Conservation (phyloP, 2,888 invertebrate genomes). For the Harpalus rufipes region DNA sequence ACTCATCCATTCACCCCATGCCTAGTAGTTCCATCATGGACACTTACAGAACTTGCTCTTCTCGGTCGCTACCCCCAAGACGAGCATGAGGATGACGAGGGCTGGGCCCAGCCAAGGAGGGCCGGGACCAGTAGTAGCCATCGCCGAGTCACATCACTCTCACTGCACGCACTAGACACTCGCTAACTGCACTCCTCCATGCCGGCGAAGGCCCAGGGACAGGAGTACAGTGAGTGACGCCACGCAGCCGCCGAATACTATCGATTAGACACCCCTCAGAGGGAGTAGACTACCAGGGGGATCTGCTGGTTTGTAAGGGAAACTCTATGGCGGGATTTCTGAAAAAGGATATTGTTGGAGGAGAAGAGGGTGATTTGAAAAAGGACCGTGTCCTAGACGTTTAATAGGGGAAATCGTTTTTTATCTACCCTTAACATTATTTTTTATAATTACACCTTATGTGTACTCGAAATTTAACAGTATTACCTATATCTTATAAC, state of each 20-base stretch:
- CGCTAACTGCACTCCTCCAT: not conserved
- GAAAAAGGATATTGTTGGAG: not conserved
- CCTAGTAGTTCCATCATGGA: too few species aligned
- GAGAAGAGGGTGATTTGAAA: too few species aligned
- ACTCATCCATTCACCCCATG: not conserved
- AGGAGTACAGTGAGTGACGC: not conserved
- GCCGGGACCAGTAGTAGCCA: constrained; percentile 73
- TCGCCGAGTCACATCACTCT: constrained; percentile 69
- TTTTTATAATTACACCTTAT: too few species aligned
- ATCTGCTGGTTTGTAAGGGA: not conserved
- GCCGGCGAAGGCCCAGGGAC: constrained; percentile 4
- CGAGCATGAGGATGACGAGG: constrained; percentile 71
- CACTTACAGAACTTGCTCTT: constrained; percentile 76
- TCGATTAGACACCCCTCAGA: not conserved
- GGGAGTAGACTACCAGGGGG: not conserved
- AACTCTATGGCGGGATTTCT: not conserved
- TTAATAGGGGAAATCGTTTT: too few species aligned
- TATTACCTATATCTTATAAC: too few species aligned
- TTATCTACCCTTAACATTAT: too few species aligned
- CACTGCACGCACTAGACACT: constrained; percentile 12
- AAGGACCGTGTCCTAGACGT: too few species aligned
- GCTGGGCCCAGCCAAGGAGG: constrained; percentile 73
- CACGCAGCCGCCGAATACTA: not conserved
- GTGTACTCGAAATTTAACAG: too few species aligned
- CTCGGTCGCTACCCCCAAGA: constrained; percentile 72